phyloP scores from a whole-genome alignment of 2,888 invertebrate species.

The Schizotus pectinicornis region DNA sequence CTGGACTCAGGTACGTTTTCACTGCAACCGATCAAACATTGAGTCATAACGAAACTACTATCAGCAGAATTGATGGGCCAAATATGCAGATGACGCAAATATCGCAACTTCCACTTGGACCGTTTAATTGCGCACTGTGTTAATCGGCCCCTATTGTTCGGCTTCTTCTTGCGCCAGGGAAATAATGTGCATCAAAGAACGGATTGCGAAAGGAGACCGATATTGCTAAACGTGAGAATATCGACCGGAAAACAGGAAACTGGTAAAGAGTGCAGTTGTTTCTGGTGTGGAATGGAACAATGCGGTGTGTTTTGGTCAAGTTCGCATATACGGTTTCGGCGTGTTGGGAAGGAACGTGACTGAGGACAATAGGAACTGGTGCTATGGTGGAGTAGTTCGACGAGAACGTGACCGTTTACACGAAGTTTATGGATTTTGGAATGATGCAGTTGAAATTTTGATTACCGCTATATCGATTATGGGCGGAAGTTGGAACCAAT shows the following conservation, averaged over 20 bases:
- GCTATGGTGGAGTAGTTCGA: neutral
- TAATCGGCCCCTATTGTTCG: conserved; percentile 5
- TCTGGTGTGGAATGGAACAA: too few species aligned
- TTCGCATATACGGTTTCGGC: too few species aligned
- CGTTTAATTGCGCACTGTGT: conserved; percentile 11
- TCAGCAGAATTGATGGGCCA: too few species aligned
- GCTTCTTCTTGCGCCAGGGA: conserved; percentile 5
- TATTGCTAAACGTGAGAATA: neutral
- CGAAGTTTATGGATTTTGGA: neutral
- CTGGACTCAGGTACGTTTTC: conserved; percentile 87
- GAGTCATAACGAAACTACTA: neutral
- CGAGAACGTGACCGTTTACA: neutral
- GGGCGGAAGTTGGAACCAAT: too few species aligned
- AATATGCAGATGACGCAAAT: conserved; percentile 1
- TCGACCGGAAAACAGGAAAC: neutral
- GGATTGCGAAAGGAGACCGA: conserved; percentile 14
- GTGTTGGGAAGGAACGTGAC: neutral
- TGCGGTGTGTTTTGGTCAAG: too few species aligned
- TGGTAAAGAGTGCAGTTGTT: too few species aligned
- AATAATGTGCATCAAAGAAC: conserved; percentile 12
- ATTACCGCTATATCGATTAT: neutral
- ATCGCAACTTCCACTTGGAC: conserved; percentile 10
- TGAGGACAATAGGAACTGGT: neutral
- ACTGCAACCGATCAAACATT: conserved; percentile 65
- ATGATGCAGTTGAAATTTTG: neutral